Evolutionary conservation across 1,140 invertebrate genomes (phyloP).

Genomic region (Drosophila malerkotliana): DNA sequence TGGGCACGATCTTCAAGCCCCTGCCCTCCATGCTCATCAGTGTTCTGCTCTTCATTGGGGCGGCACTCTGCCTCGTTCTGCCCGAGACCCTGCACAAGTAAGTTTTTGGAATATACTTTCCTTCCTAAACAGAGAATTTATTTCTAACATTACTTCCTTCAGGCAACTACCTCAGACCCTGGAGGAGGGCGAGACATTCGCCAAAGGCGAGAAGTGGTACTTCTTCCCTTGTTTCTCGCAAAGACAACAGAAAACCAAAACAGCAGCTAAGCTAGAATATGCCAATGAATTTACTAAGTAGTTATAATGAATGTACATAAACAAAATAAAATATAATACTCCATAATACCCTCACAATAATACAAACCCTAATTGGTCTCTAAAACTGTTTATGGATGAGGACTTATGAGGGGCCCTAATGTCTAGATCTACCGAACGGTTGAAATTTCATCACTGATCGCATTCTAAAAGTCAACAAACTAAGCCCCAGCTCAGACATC

Average conservation of each 20-base stretch:
- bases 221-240: constrained; percentile 61
- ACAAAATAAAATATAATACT: constrained; percentile 1
- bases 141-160: background rate
- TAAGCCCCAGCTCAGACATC: constrained; percentile 18
- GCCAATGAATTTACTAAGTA: constrained; percentile 23
- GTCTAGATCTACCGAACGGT: background rate
- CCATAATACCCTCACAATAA: background rate
- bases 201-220: constrained; percentile 84
- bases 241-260: constrained; percentile 13
- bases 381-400: background rate
- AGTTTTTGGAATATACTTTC: constrained; percentile 13
- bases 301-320: constrained; percentile 17
- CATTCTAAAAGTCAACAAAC: background rate
- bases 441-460: constrained; percentile 9
- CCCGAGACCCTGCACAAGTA: constrained; percentile 86
- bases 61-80: constrained; percentile 85
- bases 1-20: constrained; percentile 84
- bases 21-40: constrained; percentile 86
- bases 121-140: background rate
- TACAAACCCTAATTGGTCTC: constrained; percentile 1
- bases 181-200: constrained; percentile 86
- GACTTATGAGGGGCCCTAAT: background rate
- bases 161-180: constrained; percentile 85
- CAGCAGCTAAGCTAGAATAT: constrained; percentile 26
- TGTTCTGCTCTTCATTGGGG: constrained; percentile 85